Evolutionary conservation across 1,140 invertebrate species (phyloP).

Genomic region (Trissolcus basalis): DNA sequence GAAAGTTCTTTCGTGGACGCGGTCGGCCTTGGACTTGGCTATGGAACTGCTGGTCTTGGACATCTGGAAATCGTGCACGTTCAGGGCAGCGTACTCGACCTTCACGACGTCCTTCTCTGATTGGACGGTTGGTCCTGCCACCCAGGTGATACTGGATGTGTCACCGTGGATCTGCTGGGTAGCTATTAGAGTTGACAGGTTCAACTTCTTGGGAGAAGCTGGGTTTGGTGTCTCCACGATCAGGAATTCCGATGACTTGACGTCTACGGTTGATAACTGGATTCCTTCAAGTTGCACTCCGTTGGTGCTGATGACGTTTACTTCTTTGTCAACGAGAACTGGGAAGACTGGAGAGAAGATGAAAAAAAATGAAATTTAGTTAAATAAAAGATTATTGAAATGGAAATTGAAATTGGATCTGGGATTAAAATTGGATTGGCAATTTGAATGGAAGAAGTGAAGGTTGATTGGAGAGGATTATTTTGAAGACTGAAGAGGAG

Average conservation of each 20-base stretch:
- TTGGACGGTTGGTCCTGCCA: constrained; percentile 77
- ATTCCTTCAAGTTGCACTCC: constrained; percentile 89
- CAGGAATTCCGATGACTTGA: constrained; percentile 78
- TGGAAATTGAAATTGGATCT: too few species aligned
- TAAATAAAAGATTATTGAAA: constrained; percentile 4
- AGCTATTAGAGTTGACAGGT: constrained; percentile 80
- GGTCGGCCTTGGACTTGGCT: constrained; percentile 76
- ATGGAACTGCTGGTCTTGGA: constrained; percentile 81
- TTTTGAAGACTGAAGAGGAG: too few species aligned
- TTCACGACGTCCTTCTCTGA: constrained; percentile 24
- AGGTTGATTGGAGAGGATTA: too few species aligned
- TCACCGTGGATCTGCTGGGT: constrained; percentile 87
- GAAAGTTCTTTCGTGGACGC: constrained; percentile 79
- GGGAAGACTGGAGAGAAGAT: constrained; percentile 66
- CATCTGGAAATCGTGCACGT: constrained; percentile 84
- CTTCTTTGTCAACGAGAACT: constrained; percentile 73
- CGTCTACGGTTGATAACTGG: constrained; percentile 84
- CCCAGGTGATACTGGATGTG: constrained; percentile 87
- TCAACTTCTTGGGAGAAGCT: not conserved
- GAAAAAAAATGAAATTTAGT: too few species aligned
- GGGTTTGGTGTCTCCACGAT: constrained; percentile 77
- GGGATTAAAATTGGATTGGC: too few species aligned
- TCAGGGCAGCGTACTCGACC: constrained; percentile 81
- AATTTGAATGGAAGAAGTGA: too few species aligned
- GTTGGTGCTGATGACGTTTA: constrained; percentile 77